Evolutionary conservation across 2,113 vertebrate genomes (phyloP), one percentile per base, ranked within the genome.

Genomic region (Muntiacus reevesi): DNA sequence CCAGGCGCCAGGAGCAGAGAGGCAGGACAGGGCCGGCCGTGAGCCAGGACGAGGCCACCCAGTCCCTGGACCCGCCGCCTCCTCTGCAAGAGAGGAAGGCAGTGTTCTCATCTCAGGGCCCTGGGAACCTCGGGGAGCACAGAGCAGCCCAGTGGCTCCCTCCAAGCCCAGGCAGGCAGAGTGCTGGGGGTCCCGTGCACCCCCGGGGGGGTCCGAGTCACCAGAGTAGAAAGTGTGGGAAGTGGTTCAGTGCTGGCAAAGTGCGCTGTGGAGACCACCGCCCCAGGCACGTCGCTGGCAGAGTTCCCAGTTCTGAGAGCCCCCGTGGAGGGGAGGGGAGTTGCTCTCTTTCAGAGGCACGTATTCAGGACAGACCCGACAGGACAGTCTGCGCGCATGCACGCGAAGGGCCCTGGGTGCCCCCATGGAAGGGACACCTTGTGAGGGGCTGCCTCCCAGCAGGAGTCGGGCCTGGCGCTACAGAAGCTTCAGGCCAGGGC

Each of bases 111-210:
- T 45, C 52, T 86, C 45, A n/a, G 36, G 45, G 30, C 12, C 15
- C 8, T 33, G 30, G 50, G 43, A 71, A 33, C 11, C 79, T 50
- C 2, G 3, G 50, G n/a, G 50, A 81, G 43, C 50, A 1, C 11
- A 1, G 14, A 30, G 10, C 16, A 50, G 5, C 6, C 55, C 30
- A 74, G 40, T 0, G 1, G 2, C 50, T 23, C 6, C 21, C 16
- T 25, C 25, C 30, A 2, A n/a, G 14, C 74, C 7, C 8, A 50
- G 14, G 60, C 21, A 54, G 47, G 36, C 16, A 33, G 54, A 50
- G 33, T 57, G 23, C 12, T 25, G 47, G n/a, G 17, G 17, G 45
- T 60, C 43, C 27, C 12, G 1, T 40, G n/a, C 2, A 14, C 27
- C 27, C 4, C 7, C 14, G 40, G 0, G 4, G 17, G 28, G n/a